Evolutionary conservation across 2,888 invertebrate species (phyloP).

Genomic region (Rhorus exstirpatorius): DNA sequence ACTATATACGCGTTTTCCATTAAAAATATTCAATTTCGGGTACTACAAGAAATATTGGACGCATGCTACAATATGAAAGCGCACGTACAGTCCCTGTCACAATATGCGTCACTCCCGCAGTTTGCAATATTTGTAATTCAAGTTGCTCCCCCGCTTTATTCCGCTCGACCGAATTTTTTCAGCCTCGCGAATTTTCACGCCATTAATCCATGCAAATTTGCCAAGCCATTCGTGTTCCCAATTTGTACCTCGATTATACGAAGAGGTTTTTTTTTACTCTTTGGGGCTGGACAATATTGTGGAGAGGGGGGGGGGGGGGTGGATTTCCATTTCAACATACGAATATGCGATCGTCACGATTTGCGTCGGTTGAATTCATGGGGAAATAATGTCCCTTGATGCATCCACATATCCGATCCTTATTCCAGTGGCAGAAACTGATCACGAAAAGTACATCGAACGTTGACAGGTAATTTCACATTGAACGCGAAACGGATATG

Average conservation of each 20-base stretch:
- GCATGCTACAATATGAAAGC: constrained; percentile 5
- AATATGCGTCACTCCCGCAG: constrained; percentile 36
- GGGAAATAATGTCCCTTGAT: constrained; percentile 8
- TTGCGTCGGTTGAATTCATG: neutral
- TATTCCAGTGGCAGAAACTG: neutral
- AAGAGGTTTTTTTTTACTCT: constrained; percentile 16
- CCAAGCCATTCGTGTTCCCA: constrained; percentile 44
- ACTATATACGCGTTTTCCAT: too few species aligned
- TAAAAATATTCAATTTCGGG: too few species aligned
- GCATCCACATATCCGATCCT: neutral
- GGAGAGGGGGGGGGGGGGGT: neutral
- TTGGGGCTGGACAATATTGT: neutral
- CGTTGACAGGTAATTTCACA: constrained; percentile 59
- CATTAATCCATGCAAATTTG: constrained; percentile 64
- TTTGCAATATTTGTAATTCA: constrained; percentile 63
- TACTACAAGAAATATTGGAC: neutral
- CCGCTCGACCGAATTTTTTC: constrained; percentile 50
- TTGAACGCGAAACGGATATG: constrained; percentile 30
- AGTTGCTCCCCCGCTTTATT: constrained; percentile 2
- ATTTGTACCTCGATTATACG: constrained; percentile 60
- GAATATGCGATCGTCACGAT: neutral
- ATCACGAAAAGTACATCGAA: constrained; percentile 12
- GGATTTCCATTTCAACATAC: constrained; percentile 2
- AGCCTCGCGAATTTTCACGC: constrained; percentile 50
- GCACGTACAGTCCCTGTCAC: neutral